These are phyloP conservation scores for Incurvaria masculella DNA, from an alignment of 2,888 invertebrate genomes.

Conservation along the genomic window DNA sequence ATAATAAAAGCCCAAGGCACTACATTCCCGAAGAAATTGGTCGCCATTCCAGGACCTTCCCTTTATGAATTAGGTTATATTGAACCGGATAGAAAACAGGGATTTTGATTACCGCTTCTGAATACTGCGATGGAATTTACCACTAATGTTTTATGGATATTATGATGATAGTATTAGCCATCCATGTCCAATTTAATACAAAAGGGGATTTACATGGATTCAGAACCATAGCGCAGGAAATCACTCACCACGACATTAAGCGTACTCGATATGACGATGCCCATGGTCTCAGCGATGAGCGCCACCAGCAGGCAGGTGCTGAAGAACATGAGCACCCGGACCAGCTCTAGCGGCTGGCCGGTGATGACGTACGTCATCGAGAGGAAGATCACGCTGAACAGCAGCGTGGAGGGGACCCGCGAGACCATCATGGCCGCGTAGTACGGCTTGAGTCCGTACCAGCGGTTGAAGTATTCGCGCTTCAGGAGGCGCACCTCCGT, in stretches of 20 bases:
- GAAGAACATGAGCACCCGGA: conserved; percentile 66
- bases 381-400: conserved; percentile 66
- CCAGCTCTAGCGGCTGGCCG: conserved; percentile 70
- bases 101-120: too few relatives aligned
- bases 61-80: too few relatives aligned
- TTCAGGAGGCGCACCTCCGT: conserved; percentile 73
- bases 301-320: conserved; percentile 67
- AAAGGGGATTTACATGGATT: too few relatives aligned
- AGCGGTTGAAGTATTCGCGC: conserved; percentile 80
- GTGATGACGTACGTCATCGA: conserved; percentile 70
- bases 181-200: too few relatives aligned
- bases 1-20: too few relatives aligned
- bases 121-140: too few relatives aligned
- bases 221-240: too few relatives aligned
- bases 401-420: conserved; percentile 67
- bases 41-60: too few relatives aligned
- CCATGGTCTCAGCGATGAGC: conserved; percentile 76
- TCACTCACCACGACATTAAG: conserved; percentile 76
- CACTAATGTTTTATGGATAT: too few relatives aligned
- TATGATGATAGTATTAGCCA: too few relatives aligned
- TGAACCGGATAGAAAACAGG: too few relatives aligned
- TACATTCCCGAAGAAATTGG: too few relatives aligned
- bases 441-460: conserved; percentile 79
- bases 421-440: conserved; percentile 72
- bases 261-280: conserved; percentile 68